phyloP scores from a whole-genome alignment of 2,113 vertebrate species.

The Macaca nemestrina region DNA sequence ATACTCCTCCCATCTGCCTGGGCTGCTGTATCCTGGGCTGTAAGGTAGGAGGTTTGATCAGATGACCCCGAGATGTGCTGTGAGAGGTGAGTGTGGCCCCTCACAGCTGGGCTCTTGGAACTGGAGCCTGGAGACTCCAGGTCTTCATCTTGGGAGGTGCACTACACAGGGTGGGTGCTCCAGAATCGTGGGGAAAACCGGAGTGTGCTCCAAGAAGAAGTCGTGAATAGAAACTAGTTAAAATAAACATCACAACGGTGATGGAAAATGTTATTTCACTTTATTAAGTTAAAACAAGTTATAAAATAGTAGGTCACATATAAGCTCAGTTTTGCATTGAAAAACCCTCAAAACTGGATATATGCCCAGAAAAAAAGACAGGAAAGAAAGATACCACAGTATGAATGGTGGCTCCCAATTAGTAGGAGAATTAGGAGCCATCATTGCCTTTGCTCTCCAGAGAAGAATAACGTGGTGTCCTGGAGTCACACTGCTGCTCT shows the following conservation, averaged over 20 bases:
- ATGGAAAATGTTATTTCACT: neutral
- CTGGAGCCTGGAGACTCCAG: rapidly evolving
- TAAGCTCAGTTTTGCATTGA: neutral
- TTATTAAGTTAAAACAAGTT: neutral
- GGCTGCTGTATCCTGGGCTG: neutral
- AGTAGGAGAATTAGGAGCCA: rapidly evolving
- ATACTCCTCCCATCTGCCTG: neutral
- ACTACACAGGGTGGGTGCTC: rapidly evolving
- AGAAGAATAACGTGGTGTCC: rapidly evolving
- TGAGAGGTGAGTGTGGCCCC: neutral
- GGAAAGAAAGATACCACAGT: too few relatives aligned
- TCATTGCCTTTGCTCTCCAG: neutral
- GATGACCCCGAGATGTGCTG: rapidly evolving
- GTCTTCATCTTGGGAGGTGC: neutral
- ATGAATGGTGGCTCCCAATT: rapidly evolving
- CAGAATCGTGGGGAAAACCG: neutral
- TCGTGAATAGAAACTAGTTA: neutral
- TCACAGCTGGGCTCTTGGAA: neutral
- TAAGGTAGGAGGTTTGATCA: neutral
- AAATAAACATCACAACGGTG: neutral
- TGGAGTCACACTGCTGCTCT: neutral
- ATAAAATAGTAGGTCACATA: neutral
- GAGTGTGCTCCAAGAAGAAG: too few relatives aligned
- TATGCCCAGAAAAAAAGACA: neutral
- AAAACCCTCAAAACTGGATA: neutral